Evolutionary conservation across 1,140 invertebrate genomes (phyloP), one percentile per base, ranked within the genome.

Genomic region (Pteromalus puparum): DNA sequence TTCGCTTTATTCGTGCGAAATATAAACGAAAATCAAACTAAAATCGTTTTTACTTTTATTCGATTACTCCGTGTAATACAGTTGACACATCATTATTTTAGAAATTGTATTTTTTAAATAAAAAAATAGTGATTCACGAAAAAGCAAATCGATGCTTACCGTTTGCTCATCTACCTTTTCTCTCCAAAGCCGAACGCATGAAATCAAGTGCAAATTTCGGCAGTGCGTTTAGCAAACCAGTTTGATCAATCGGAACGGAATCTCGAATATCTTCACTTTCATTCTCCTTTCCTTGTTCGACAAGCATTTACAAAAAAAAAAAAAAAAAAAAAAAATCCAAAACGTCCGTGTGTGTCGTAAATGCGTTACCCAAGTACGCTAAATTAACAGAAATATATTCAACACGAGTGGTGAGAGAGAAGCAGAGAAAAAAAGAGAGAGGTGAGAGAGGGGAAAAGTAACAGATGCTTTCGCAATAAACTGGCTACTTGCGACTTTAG

Each of bases 301-400:
- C 15, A 10, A 7, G 24, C 10, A 81, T 74, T 80, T 48, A 24
- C 24, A 80, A 84, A 67, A 75, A 81, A 76, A 61, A 75, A 30
- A 34, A 28, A 70, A 70, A 70, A 70, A 28, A 68, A 26, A 68
- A 26, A 85, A 38, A 61, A 21, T 70, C 18, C 73, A 76, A 76
- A 77, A 70, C 46, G 30, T 85, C n/a, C n/a, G 67, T 15, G 34
- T 76, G 76, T 85, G 77, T 85, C 78, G 72, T 80, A 81, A 81
- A 82, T 83, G 46, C 76, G 68, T 83, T 83, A 83, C 82, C 75
- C 75, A 78, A 83, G 67, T 83, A 73, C 21, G 65, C n/a, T 79
- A 73, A 83, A 78, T 83, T 83, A 78, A 61, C 42, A 79, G 67
- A 65, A 72, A 78, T 83, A 73, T 83, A 79, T 83, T 79, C 65